Conservation (phyloP, 2,888 invertebrate genomes). For the Mamestra brassicae region DNA sequence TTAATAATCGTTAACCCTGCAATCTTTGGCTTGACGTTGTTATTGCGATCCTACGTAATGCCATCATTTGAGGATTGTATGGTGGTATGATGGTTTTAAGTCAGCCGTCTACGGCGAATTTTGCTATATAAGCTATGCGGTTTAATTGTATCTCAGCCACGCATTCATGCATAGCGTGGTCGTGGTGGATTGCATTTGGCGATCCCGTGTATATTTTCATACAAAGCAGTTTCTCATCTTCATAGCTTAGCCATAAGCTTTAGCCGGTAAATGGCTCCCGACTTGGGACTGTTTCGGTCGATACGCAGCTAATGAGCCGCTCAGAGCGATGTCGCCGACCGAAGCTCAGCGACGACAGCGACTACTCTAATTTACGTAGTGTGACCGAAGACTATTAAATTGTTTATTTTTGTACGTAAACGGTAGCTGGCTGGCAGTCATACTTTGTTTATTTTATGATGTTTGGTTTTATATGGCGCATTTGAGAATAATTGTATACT, state of each 20-base stretch:
- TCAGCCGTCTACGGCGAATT: neutral
- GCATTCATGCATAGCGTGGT: neutral
- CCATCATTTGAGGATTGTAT: neutral
- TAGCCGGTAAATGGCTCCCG: constrained; percentile 26
- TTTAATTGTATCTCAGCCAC: no score
- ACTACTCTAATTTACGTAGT: constrained; percentile 34
- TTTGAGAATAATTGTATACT: no score
- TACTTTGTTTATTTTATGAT: neutral
- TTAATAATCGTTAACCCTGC: constrained; percentile 2
- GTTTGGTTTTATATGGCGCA: constrained; percentile 1
- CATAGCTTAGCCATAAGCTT: constrained; percentile 15
- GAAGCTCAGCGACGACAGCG: constrained; percentile 7
- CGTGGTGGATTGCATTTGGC: neutral
- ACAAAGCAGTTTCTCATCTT: neutral
- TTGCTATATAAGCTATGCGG: neutral
- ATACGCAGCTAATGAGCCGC: constrained; percentile 49
- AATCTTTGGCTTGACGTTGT: constrained; percentile 14
- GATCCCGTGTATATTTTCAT: neutral
- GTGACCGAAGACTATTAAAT: constrained; percentile 22
- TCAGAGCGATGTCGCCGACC: constrained; percentile 32
- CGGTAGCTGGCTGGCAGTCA: neutral
- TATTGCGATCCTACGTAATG: constrained; percentile 3
- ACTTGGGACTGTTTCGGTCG: constrained; percentile 52
- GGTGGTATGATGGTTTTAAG: constrained; percentile 9
- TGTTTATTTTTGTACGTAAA: constrained; percentile 24